phyloP scores from a whole-genome alignment of 64 coral and sea anemone genomes.

The Montipora cactus region DNA sequence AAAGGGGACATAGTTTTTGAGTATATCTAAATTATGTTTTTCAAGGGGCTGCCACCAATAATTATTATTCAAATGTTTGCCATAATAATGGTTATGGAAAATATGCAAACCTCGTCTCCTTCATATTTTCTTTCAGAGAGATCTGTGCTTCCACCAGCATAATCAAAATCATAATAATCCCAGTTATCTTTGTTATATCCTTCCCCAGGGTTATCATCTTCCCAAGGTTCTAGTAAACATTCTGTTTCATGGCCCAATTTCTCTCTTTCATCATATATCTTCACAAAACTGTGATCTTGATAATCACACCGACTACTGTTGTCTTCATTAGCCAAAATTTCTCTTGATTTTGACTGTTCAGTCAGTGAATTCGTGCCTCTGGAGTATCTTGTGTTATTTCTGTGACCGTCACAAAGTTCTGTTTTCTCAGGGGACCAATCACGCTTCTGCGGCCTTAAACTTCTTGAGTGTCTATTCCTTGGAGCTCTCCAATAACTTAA shows the following conservation, averaged over 20 bases:
- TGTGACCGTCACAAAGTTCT: neutral
- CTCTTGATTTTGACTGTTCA: neutral
- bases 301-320: neutral
- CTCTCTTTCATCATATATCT: neutral
- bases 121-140: slow-evolving; percentile 13
- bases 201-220: neutral
- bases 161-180: neutral
- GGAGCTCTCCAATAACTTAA: slow-evolving; percentile 38
- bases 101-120: slow-evolving; percentile 1
- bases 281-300: neutral
- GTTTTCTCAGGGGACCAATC: neutral
- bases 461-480: neutral
- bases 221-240: neutral
- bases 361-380: neutral
- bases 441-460: neutral
- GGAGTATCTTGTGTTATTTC: neutral
- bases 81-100: neutral
- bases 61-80: too few species aligned
- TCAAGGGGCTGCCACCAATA: too few species aligned
- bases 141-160: neutral
- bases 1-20: too few species aligned
- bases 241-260: neutral
- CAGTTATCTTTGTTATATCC: neutral
- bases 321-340: neutral
- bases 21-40: too few species aligned